Evolutionary conservation across 2,797 vertebrate species (phyloP), one percentile per base, ranked within the genome.

Genomic region (Phaenicophaeus curvirostris): DNA sequence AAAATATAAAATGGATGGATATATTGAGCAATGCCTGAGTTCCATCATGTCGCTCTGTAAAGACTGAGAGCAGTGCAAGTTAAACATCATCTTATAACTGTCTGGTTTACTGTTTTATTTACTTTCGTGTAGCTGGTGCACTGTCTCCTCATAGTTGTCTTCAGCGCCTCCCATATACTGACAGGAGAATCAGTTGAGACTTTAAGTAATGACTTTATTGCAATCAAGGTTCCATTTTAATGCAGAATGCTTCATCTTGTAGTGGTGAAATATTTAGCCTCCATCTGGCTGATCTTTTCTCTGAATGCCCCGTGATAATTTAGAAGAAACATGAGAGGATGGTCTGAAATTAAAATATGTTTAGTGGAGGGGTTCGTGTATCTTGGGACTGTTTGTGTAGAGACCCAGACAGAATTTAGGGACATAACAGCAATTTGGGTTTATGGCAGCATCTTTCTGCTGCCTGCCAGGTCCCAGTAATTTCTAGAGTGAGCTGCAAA

Each of bases 221-320:
- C 96, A 96, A 94, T 96, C 94, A 96, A 88, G 94, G 91, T 90
- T 97, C 81, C 71, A 54, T 97, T 97, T 96, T 93, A 83, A 76
- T 95, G 83, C 68, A 42, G 83, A 94, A 90, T 91, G 90, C 93
- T 96, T 95, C 90, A 89, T 96, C 85, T 94, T 96, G 86, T 95
- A 42, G 50, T 91, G 83, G 94, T 96, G 95, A 97, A 97, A 97
- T 97, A 93, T 94, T 97, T 97, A 93, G 95, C 97, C 94, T 97
- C 95, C 94, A 95, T 96, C 95, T 96, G 97, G 89, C 89, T 94
- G 86, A 88, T 95, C 94, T 97, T 97, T 96, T 91, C 88, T 89
- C 59, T 76, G 71, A 90, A 76, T 95, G 74, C 61, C 89, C 91
- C n/a, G 2, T 87, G 90, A 89, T 97, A 96, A 95, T 97, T 96